phyloP scores from a whole-genome alignment of 2,888 invertebrate species.

The Pachliopta kotzebuea region DNA sequence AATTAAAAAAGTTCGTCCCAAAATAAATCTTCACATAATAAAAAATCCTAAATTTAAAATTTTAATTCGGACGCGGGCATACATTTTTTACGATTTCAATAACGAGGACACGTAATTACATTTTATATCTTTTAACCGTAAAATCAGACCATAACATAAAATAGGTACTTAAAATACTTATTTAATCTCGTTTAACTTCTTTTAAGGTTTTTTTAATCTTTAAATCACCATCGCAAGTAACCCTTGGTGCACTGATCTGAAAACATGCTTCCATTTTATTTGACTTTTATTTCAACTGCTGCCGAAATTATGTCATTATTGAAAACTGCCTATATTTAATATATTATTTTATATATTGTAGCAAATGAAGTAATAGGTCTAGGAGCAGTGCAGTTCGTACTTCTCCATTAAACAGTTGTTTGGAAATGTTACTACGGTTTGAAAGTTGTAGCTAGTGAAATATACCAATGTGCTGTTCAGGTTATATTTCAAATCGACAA shows the following conservation, averaged over 20 bases:
- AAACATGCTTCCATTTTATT: background rate
- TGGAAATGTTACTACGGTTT: too few species aligned
- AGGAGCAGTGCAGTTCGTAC: too few species aligned
- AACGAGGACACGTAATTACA: conserved; percentile 28
- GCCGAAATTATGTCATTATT: background rate
- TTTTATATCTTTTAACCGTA: conserved; percentile 28
- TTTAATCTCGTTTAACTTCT: conserved; percentile 20
- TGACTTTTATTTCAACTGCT: background rate
- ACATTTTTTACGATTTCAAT: conserved; percentile 26
- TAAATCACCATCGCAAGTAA: conserved; percentile 6
- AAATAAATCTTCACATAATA: conserved; percentile 15
- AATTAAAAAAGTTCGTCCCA: conserved; percentile 7
- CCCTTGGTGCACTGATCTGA: background rate
- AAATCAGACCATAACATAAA: conserved; percentile 26
- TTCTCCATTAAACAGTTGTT: too few species aligned
- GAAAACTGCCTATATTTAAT: background rate
- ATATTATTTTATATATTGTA: too few species aligned
- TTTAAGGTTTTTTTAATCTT: conserved; percentile 22
- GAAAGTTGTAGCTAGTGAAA: too few species aligned
- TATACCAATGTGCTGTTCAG: too few species aligned
- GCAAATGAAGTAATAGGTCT: too few species aligned
- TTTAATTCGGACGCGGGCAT: conserved; percentile 23
- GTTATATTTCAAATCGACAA: too few species aligned
- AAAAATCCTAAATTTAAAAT: conserved; percentile 20
- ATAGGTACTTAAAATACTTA: conserved; percentile 22